These are phyloP conservation scores for Macrocentrus cingulum DNA, from an alignment of 1,140 invertebrate species.

Conservation along the genomic window DNA sequence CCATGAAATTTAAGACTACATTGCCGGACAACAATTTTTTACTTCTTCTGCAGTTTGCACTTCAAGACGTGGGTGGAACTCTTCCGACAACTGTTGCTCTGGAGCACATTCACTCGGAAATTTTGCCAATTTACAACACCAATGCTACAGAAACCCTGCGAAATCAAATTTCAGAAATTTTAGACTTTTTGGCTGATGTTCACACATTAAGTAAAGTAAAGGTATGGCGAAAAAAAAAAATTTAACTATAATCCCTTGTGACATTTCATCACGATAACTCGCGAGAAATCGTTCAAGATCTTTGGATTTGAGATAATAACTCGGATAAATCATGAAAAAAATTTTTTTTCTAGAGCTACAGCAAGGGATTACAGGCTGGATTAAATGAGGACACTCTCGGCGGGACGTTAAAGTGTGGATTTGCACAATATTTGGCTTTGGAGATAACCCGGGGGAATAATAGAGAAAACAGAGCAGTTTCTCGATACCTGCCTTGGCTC, in stretches of 20 bases:
- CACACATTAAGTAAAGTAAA: slow-evolving; percentile 97
- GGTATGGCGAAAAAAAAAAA: slow-evolving; percentile 58
- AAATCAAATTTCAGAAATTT: slow-evolving; percentile 87
- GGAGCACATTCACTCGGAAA: slow-evolving; percentile 60
- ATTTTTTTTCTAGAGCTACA: slow-evolving; percentile 67
- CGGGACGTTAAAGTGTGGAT: slow-evolving; percentile 90
- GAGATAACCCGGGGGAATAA: slow-evolving; percentile 88
- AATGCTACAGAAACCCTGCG: slow-evolving; percentile 91
- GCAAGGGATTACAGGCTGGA: slow-evolving; percentile 74
- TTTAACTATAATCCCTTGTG: no score
- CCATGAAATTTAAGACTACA: slow-evolving; percentile 90
- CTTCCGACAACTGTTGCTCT: slow-evolving; percentile 67
- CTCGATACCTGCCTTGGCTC: slow-evolving; percentile 88
- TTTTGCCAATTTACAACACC: slow-evolving; percentile 69
- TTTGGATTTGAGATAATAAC: no score
- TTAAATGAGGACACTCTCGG: slow-evolving; percentile 95
- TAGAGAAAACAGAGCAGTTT: slow-evolving; percentile 81
- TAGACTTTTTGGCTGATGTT: slow-evolving; percentile 95
- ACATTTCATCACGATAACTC: no score
- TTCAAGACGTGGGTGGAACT: slow-evolving; percentile 83
- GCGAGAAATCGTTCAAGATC: no score
- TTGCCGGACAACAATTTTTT: slow-evolving; percentile 94
- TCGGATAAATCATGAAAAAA: no score
- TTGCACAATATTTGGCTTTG: slow-evolving; percentile 92
- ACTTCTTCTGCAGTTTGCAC: slow-evolving; percentile 83